Percentiles rank a stretch among this genome's conserved stretches.
These are phyloP conservation scores for Drosophila arizonae DNA, from an alignment of 1,140 invertebrate genomes.

Conservation along the genomic window DNA sequence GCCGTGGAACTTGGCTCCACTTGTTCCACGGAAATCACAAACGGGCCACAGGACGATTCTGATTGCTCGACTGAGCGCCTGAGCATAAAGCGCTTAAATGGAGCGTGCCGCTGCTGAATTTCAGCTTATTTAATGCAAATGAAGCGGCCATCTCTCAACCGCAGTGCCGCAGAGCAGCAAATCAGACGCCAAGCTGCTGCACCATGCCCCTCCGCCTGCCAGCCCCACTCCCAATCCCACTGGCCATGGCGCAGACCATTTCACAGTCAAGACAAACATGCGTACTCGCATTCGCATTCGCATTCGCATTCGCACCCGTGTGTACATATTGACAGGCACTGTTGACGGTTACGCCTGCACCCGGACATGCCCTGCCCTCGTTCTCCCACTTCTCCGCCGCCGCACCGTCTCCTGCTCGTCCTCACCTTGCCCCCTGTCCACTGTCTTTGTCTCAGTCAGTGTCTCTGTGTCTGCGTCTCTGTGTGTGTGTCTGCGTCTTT, in stretches of 20 bases:
- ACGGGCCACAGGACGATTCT: conserved; percentile 28
- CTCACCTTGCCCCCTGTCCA: background rate
- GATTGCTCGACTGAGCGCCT: conserved; percentile 40
- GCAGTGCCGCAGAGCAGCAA: conserved; percentile 3
- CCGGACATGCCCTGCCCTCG: background rate
- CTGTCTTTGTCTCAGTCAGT: background rate
- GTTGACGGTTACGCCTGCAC: conserved; percentile 12
- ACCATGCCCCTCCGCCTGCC: background rate
- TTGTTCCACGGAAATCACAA: conserved; percentile 56
- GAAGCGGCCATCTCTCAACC: conserved; percentile 62
- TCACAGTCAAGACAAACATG: conserved; percentile 64
- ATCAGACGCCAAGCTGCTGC: conserved; percentile 16
- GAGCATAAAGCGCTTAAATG: conserved; percentile 75
- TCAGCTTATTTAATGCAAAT: conserved; percentile 83
- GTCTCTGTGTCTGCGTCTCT: background rate
- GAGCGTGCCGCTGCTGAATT: conserved; percentile 77
- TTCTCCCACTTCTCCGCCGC: too few species aligned
- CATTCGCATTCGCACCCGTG: conserved; percentile 25
- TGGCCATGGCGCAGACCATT: conserved; percentile 46
- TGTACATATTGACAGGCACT: conserved; percentile 38
- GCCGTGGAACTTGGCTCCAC: conserved; percentile 23
- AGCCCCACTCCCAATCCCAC: background rate
- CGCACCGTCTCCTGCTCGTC: too few species aligned
- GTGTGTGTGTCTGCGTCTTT: conserved; percentile 2
- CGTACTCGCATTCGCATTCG: conserved; percentile 4